Evolutionary conservation across 2,797 vertebrate genomes (phyloP), one percentile per base, ranked within the genome.

Genomic region (Alca torda): DNA sequence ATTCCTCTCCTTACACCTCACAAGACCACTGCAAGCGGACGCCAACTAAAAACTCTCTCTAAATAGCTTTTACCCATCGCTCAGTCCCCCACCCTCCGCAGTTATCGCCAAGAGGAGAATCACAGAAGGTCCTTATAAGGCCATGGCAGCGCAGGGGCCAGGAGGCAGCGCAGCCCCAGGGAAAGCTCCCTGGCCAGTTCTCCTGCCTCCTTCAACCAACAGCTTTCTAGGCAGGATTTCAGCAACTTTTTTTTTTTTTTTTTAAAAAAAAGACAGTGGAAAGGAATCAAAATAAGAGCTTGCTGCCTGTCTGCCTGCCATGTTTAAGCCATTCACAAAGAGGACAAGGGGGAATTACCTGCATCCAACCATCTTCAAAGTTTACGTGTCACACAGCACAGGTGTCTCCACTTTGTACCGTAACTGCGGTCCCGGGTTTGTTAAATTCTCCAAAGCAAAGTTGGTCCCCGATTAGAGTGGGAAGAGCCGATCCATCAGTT

Each of bases 81-180:
- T 74, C 61, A 35, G 26, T 37, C 48, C 54, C 24, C 21, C 31
- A 25, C 72, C 53, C 60, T 20, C 6, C 2, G 4, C 31, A 3
- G 45, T 76, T 73, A 76, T 57, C 16, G 59, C 41, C 12, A 17
- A 56, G 51, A 87, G 10, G n/a, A 82, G 67, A 46, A n/a, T 73
- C 76, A 10, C 43, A 92, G 48, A 60, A 77, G 25, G 35, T 84
- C 92, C 90, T 90, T 95, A 65, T 53, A 87, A 92, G 79, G 83
- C 3, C 5, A 41, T 16, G 63, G 57, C 51, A 84, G 45, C n/a
- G 6, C 28, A 50, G 41, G 63, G 53, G 28, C 39, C 81, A 74
- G 57, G 39, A 51, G 70, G 45, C 59, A 77, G 39, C 9, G 1
- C 23, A 31, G 70, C 50, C 73, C 57, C 48, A 25, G 26, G 59